Conservation (phyloP, 2,797 vertebrate genomes). For the Muscicapa striata region DNA sequence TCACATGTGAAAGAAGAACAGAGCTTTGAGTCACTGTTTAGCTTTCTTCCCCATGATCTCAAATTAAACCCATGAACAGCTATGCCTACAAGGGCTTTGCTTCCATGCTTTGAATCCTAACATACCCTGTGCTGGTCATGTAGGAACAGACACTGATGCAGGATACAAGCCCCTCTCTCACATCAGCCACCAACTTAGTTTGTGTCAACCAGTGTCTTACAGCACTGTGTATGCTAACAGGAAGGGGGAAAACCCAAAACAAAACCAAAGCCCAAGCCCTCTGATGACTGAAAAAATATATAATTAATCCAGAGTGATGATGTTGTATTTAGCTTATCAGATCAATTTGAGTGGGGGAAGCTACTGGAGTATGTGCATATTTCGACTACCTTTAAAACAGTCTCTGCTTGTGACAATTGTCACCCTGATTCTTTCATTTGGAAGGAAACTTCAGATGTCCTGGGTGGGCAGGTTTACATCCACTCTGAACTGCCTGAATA, state of each 20-base stretch:
- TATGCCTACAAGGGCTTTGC: not conserved
- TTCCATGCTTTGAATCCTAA: not conserved
- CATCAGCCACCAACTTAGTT: not conserved
- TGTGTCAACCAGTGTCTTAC: not conserved
- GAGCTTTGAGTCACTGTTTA: conserved; percentile 25
- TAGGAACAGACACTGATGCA: not conserved
- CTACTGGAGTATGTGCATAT: rapidly evolving
- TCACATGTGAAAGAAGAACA: not conserved
- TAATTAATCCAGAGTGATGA: not conserved
- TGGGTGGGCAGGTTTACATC: not conserved
- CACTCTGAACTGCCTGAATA: not conserved
- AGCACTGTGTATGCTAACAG: not conserved
- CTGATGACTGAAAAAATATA: not conserved
- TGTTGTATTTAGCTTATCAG: not conserved
- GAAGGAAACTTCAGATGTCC: not conserved
- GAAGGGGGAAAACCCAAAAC: not conserved
- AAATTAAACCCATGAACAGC: not conserved
- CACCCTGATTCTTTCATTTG: not conserved
- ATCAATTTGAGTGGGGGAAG: not conserved
- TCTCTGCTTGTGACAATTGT: not conserved
- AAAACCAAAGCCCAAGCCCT: not conserved
- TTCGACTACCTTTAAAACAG: not conserved
- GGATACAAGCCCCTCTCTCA: not conserved
- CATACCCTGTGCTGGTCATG: not conserved
- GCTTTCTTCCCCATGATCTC: not conserved